phyloP scores from a whole-genome alignment of 2,113 vertebrate species.

The Burhinus oedicnemus region DNA sequence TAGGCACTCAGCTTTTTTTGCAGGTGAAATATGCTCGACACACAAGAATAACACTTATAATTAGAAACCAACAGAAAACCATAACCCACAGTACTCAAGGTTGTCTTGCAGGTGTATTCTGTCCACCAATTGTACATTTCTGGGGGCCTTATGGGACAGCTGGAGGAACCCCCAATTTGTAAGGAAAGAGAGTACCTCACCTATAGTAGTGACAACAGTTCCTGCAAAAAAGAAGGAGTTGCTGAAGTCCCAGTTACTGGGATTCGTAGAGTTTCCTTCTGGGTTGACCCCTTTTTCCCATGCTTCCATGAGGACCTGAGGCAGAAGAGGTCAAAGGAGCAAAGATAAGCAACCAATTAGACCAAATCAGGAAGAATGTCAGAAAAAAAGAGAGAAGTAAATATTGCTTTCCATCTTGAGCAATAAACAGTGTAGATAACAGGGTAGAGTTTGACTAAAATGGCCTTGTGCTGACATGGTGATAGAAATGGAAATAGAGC shows the following conservation, averaged over 20 bases:
- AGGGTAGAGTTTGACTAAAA: not conserved
- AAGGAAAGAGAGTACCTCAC: slow-evolving; percentile 66
- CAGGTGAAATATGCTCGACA: not conserved
- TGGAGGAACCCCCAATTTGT: not conserved
- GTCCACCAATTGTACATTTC: not conserved
- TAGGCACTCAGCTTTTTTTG: not conserved
- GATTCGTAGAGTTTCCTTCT: slow-evolving; percentile 90
- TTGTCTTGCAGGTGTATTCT: not conserved
- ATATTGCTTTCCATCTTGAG: not conserved
- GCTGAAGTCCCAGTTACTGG: slow-evolving; percentile 95
- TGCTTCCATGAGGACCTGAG: slow-evolving; percentile 88
- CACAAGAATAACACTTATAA: not conserved
- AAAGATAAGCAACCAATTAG: not conserved
- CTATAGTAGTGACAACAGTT: slow-evolving; percentile 91
- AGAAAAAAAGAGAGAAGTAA: not conserved
- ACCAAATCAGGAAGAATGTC: not conserved
- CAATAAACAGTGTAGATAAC: not conserved
- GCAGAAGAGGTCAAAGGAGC: not conserved
- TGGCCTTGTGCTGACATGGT: not conserved
- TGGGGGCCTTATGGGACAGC: not conserved
- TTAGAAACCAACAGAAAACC: not conserved
- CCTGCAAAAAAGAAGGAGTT: slow-evolving; percentile 94
- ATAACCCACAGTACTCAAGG: not conserved
- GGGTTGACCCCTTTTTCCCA: slow-evolving; percentile 92
- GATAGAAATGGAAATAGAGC: not conserved